A percentile compares a stretch with the other conserved stretches of the same genome.
These are phyloP conservation scores for Onthophagus sagittarius DNA, from an alignment of 2,888 invertebrate species.

Conservation along the genomic window DNA sequence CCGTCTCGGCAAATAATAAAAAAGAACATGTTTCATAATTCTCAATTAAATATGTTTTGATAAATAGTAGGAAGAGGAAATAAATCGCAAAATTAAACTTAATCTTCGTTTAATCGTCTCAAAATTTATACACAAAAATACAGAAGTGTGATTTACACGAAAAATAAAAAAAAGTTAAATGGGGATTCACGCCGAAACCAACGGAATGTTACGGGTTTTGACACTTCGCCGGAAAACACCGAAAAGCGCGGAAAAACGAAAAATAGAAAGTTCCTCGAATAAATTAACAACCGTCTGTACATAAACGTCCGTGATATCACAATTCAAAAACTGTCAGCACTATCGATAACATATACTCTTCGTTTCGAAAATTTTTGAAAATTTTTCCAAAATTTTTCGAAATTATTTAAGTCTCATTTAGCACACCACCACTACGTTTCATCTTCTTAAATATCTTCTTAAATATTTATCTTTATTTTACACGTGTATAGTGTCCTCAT, in stretches of 20 bases:
- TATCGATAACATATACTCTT: conserved; percentile 14
- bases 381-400: conserved; percentile 4
- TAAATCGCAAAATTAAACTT: too few species aligned
- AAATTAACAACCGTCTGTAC: conserved; percentile 42
- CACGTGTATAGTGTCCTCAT: conserved; percentile 63
- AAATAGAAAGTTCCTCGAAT: conserved; percentile 31
- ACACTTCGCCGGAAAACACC: not conserved
- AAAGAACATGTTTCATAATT: too few species aligned
- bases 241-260: conserved; percentile 6
- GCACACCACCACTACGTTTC: not conserved
- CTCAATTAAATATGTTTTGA: too few species aligned
- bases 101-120: conserved; percentile 14
- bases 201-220: not conserved
- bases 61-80: too few species aligned
- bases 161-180: not conserved
- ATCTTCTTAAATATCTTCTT: conserved; percentile 6
- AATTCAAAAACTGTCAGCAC: conserved; percentile 32
- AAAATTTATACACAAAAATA: conserved; percentile 19
- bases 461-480: conserved; percentile 35
- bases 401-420: not conserved
- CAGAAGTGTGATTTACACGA: conserved; percentile 13
- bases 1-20: too few species aligned
- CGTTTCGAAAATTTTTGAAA: too few species aligned
- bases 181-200: not conserved
- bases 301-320: conserved; percentile 44